Percentiles rank a stretch among this genome's conserved stretches.
phyloP scores from a whole-genome alignment of 2,797 vertebrate genomes.

The Neostethus bicornis region DNA sequence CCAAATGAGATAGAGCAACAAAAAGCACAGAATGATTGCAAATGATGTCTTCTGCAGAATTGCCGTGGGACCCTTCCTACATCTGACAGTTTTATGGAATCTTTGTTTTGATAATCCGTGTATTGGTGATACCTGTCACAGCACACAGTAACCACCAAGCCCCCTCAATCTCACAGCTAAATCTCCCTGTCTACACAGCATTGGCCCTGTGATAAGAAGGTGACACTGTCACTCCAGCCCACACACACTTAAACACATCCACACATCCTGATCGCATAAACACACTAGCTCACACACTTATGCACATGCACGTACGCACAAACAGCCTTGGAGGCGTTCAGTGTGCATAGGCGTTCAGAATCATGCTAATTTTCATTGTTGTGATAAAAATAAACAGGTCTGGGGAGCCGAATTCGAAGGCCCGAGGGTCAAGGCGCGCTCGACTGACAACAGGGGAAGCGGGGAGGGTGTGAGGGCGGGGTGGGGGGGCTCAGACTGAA shows the following conservation, averaged over 20 bases:
- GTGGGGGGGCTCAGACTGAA: slow-evolving; percentile 68
- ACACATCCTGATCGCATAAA: slow-evolving; percentile 21
- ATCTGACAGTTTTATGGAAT: slow-evolving; percentile 67
- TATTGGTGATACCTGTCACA: slow-evolving; percentile 73
- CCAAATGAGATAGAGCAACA: slow-evolving; percentile 44
- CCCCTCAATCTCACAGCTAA: slow-evolving; percentile 70
- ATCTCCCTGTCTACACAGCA: slow-evolving; percentile 72
- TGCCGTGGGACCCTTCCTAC: slow-evolving; percentile 65
- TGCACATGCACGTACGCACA: slow-evolving; percentile 26
- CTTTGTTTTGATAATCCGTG: slow-evolving; percentile 72
- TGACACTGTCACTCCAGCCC: slow-evolving; percentile 73
- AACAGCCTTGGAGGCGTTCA: slow-evolving; percentile 69
- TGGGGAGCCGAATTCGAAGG: slow-evolving; percentile 74
- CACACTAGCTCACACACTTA: slow-evolving; percentile 23
- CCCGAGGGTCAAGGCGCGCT: slow-evolving; percentile 74
- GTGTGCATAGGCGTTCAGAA: slow-evolving; percentile 72
- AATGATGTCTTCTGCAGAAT: slow-evolving; percentile 51
- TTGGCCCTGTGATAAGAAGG: slow-evolving; percentile 71
- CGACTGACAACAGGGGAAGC: slow-evolving; percentile 66
- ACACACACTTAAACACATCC: slow-evolving; percentile 41
- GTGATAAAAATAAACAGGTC: slow-evolving; percentile 87
- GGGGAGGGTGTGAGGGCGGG: slow-evolving; percentile 4
- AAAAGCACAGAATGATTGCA: slow-evolving; percentile 29
- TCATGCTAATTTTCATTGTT: slow-evolving; percentile 85
- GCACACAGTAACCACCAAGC: slow-evolving; percentile 57